Evolutionary conservation across 2,888 invertebrate genomes (phyloP).

Genomic region (Linyphia triangularis): DNA sequence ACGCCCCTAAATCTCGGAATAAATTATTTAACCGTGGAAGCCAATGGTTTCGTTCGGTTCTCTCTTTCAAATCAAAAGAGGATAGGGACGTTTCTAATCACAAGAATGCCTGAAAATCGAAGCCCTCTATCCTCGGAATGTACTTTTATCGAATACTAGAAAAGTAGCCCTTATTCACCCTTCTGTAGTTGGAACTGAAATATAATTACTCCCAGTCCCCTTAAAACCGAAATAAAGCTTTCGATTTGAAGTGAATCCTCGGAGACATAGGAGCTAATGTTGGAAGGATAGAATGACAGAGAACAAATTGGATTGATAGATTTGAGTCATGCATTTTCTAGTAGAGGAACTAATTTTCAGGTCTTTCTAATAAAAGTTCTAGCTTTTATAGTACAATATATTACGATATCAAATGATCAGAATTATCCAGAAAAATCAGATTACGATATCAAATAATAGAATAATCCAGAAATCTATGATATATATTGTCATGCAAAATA

Average conservation of each 20-base stretch:
- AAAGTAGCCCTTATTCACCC: background rate
- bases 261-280: too few species aligned
- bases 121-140: background rate
- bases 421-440: too few species aligned
- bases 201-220: conserved; percentile 34
- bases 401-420: too few species aligned
- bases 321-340: too few species aligned
- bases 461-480: too few species aligned
- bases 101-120: conserved; percentile 1
- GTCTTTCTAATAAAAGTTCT: too few species aligned
- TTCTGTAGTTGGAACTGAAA: conserved; percentile 28
- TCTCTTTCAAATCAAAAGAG: background rate
- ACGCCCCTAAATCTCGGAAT: conserved; percentile 2
- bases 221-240: background rate
- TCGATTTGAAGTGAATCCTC: background rate
- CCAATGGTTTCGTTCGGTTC: background rate
- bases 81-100: conserved; percentile 27
- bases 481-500: too few species aligned
- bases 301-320: too few species aligned
- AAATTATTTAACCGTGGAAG: conserved; percentile 45
- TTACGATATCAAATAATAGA: too few species aligned
- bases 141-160: background rate
- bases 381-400: too few species aligned
- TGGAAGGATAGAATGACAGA: too few species aligned
- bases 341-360: too few species aligned